phyloP scores from a whole-genome alignment of 2,113 vertebrate genomes.

The Macrotus californicus region DNA sequence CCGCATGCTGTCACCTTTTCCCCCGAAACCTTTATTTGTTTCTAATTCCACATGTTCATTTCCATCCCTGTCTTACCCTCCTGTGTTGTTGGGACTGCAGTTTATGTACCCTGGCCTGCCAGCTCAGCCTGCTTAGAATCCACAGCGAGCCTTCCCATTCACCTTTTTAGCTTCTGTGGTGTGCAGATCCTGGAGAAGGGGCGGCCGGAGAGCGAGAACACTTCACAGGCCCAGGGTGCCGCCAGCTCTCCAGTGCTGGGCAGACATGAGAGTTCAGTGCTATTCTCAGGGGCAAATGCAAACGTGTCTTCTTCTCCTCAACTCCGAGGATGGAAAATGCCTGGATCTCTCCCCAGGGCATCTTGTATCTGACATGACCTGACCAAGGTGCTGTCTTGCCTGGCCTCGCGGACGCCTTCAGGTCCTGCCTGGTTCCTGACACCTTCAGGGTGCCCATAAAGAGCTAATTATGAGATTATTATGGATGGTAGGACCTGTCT shows the following conservation, averaged over 20 bases:
- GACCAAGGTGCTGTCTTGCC: background rate
- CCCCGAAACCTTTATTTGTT: background rate
- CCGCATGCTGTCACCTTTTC: background rate
- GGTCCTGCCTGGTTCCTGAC: background rate
- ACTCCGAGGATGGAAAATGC: background rate
- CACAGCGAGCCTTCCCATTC: background rate
- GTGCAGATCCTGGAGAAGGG: background rate
- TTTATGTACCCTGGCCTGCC: background rate
- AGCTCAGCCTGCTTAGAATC: background rate
- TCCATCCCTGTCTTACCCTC: background rate
- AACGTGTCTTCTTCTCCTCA: background rate
- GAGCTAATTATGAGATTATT: background rate
- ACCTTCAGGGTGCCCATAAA: background rate
- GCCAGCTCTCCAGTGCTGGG: background rate
- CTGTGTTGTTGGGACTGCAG: too few relatives aligned
- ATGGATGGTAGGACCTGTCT: background rate
- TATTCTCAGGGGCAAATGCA: background rate
- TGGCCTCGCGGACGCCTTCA: background rate
- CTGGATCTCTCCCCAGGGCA: background rate
- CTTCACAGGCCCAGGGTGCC: background rate
- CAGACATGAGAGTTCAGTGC: background rate
- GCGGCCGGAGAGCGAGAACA: background rate
- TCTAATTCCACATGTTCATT: background rate
- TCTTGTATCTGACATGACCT: background rate
- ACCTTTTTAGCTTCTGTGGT: background rate